Conservation (phyloP, 2,888 invertebrate genomes). For the Baccha elongata region DNA sequence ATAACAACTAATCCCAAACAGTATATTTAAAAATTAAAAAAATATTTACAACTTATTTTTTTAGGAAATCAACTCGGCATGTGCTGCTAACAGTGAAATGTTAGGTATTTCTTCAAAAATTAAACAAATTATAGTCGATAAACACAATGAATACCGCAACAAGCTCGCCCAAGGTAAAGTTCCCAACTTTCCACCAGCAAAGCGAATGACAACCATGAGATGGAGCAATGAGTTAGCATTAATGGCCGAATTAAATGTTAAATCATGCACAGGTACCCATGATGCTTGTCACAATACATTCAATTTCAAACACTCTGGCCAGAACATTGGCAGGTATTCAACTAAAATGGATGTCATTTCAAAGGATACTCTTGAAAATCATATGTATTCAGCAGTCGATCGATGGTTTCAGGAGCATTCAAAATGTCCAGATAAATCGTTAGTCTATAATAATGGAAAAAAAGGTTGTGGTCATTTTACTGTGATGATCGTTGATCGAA, state of each 20-base stretch:
- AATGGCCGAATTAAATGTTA: constrained; percentile 74
- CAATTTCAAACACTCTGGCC: constrained; percentile 68
- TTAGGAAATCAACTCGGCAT: constrained; percentile 37
- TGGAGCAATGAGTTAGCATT: constrained; percentile 73
- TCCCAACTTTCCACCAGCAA: constrained; percentile 49
- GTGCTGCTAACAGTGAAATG: constrained; percentile 44
- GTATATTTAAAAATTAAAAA: too few species aligned
- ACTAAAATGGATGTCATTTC: background rate
- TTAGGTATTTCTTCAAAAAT: constrained; percentile 41
- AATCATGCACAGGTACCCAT: constrained; percentile 64
- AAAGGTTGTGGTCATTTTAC: constrained; percentile 75
- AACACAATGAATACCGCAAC: constrained; percentile 73
- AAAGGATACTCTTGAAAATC: constrained; percentile 1
- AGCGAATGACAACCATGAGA: constrained; percentile 69
- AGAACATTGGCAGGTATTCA: constrained; percentile 65
- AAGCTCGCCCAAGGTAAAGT: constrained; percentile 68
- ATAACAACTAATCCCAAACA: too few species aligned
- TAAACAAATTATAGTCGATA: constrained; percentile 49
- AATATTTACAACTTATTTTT: background rate
- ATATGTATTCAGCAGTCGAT: constrained; percentile 33
- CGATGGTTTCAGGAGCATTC: constrained; percentile 73
- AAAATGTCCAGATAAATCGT: constrained; percentile 22
- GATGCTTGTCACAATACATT: constrained; percentile 74
- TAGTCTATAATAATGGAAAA: constrained; percentile 30
- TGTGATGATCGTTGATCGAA: constrained; percentile 63